Conservation (phyloP, 2,888 invertebrate genomes). For the Drosophila meridionalis region DNA sequence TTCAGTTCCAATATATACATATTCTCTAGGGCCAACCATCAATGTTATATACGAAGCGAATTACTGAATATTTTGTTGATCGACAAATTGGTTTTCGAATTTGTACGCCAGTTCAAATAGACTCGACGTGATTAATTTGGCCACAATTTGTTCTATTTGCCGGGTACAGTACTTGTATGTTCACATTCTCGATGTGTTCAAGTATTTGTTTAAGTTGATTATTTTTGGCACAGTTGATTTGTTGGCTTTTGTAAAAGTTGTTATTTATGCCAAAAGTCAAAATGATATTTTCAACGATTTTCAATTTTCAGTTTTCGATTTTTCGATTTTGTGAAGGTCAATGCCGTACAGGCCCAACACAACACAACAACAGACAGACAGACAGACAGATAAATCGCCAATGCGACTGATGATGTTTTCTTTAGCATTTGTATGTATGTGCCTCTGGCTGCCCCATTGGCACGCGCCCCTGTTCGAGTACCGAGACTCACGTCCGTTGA, state of each 20-base stretch:
- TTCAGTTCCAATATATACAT: neutral
- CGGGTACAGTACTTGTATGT: slow-evolving; percentile 20
- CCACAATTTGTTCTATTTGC: slow-evolving; percentile 12
- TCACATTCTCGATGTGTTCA: slow-evolving; percentile 22
- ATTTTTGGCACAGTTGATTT: slow-evolving; percentile 43
- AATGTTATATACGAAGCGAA: neutral
- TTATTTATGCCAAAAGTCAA: slow-evolving; percentile 57
- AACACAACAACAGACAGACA: neutral
- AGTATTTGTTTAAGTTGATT: slow-evolving; percentile 29
- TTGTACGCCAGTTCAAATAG: slow-evolving; percentile 6
- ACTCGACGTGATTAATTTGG: slow-evolving; percentile 1
- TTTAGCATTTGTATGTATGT: slow-evolving; percentile 3
- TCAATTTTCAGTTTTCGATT: slow-evolving; percentile 27
- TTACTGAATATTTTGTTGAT: neutral
- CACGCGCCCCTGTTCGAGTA: slow-evolving; percentile 47
- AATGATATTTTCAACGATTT: slow-evolving; percentile 32
- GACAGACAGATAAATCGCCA: slow-evolving; percentile 23
- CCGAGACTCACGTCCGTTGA: slow-evolving; percentile 45
- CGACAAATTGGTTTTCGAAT: slow-evolving; percentile 17
- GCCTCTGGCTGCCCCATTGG: slow-evolving; percentile 27
- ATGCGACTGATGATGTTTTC: slow-evolving; percentile 19
- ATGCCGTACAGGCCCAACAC: slow-evolving; percentile 19
- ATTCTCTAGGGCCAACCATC: neutral
- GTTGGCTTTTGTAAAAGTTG: slow-evolving; percentile 37
- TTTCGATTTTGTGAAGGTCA: slow-evolving; percentile 51